Evolutionary conservation across 1,140 invertebrate genomes (phyloP).

Genomic region (Drosophila bocqueti): DNA sequence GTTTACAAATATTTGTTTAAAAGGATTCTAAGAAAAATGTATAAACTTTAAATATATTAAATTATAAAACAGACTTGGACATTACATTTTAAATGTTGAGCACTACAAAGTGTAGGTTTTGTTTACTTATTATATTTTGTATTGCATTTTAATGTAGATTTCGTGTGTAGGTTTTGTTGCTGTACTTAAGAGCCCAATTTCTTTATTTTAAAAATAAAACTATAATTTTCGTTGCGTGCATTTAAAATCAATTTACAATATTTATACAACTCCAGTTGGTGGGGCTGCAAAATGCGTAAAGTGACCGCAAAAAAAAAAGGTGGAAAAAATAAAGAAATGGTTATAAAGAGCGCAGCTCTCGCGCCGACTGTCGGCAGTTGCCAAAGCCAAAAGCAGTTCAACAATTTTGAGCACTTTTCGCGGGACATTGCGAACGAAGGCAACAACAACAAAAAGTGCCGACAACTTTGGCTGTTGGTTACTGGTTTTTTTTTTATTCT

Average conservation of each 20-base stretch:
- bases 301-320: constrained; percentile 18
- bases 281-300: constrained; percentile 47
- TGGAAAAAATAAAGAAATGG: not conserved
- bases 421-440: constrained; percentile 26
- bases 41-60: too few relatives aligned
- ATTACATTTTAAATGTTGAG: too few relatives aligned
- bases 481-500: constrained; percentile 11
- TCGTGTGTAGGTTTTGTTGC: too few relatives aligned
- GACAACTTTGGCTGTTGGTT: constrained; percentile 47
- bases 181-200: too few relatives aligned
- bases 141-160: too few relatives aligned
- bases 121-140: not conserved
- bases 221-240: constrained; percentile 6
- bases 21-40: too few relatives aligned
- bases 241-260: constrained; percentile 74
- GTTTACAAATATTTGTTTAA: too few relatives aligned
- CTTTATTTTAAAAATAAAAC: too few relatives aligned
- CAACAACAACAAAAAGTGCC: constrained; percentile 61
- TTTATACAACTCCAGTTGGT: constrained; percentile 47
- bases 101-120: not conserved
- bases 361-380: constrained; percentile 49
- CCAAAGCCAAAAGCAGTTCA: constrained; percentile 68
- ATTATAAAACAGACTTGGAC: too few relatives aligned
- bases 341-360: constrained; percentile 11
- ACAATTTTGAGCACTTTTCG: constrained; percentile 74